These are phyloP conservation scores for Catocala sponsa DNA, from an alignment of 2,888 invertebrate genomes.

Conservation along the genomic window DNA sequence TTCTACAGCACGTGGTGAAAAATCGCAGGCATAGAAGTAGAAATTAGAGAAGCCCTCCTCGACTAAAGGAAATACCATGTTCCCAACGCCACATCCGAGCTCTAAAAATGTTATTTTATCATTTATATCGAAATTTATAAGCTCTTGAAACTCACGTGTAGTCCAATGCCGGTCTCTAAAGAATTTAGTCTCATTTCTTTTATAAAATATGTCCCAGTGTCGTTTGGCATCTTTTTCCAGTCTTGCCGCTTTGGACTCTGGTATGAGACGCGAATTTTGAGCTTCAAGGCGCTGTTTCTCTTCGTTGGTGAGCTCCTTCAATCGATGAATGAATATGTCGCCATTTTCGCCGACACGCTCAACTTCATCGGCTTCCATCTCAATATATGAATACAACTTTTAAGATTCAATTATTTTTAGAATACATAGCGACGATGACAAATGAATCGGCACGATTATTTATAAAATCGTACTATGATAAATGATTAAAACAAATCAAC, in stretches of 20 bases:
- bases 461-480: too few species aligned
- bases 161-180: slow-evolving; percentile 99
- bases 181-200: slow-evolving; percentile 97
- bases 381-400: background rate
- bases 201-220: slow-evolving; percentile 99
- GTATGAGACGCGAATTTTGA: slow-evolving; percentile 89
- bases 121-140: slow-evolving; percentile 87
- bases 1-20: slow-evolving; percentile 96
- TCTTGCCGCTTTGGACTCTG: slow-evolving; percentile 92
- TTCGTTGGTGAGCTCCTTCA: slow-evolving; percentile 87
- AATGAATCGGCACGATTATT: too few species aligned
- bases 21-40: slow-evolving; percentile 96
- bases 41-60: slow-evolving; percentile 91
- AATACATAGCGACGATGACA: too few species aligned
- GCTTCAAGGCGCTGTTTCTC: slow-evolving; percentile 89
- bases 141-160: slow-evolving; percentile 96
- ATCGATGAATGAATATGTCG: slow-evolving; percentile 72
- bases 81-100: slow-evolving; percentile 98
- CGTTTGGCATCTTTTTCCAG: slow-evolving; percentile 95
- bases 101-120: slow-evolving; percentile 91
- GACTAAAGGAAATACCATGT: slow-evolving; percentile 97
- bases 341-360: slow-evolving; percentile 54
- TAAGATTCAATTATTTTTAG: too few species aligned
- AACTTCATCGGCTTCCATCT: slow-evolving; percentile 77
- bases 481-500: too few species aligned